Conservation (phyloP, 2,888 invertebrate genomes). For the Scaptomyza flava region DNA sequence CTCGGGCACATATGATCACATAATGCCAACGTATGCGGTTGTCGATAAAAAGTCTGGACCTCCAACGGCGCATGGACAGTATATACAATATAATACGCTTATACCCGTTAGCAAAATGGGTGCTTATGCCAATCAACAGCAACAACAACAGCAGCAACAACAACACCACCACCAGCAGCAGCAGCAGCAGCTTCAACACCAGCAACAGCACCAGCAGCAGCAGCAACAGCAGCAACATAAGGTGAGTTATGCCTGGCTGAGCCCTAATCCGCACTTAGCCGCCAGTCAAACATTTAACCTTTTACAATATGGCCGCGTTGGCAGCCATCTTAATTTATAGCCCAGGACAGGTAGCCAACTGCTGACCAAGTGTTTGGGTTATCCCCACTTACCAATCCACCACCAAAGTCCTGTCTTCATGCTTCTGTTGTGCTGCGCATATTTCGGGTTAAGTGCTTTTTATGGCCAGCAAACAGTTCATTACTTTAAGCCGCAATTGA, state of each 20-base stretch:
- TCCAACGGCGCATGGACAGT: conserved; percentile 78
- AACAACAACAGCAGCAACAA: conserved; percentile 70
- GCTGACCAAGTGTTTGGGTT: conserved; percentile 13
- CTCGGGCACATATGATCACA: conserved; percentile 82
- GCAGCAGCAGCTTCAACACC: conserved; percentile 64
- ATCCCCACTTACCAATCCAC: neutral
- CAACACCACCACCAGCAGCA: conserved; percentile 70
- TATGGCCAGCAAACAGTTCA: conserved; percentile 69
- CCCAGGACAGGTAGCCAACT: conserved; percentile 45
- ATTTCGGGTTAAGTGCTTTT: conserved; percentile 74
- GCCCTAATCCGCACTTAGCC: conserved; percentile 73
- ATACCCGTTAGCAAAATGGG: conserved; percentile 84
- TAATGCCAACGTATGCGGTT: conserved; percentile 83
- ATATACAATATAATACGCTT: conserved; percentile 84
- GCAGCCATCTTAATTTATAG: conserved; percentile 64
- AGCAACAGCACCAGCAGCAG: conserved; percentile 66
- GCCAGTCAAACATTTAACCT: conserved; percentile 73
- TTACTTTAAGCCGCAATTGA: conserved; percentile 62
- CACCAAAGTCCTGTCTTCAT: conserved; percentile 4
- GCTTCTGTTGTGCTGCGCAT: conserved; percentile 46
- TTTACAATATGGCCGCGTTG: conserved; percentile 68
- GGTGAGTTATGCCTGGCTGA: conserved; percentile 68
- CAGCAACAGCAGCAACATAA: conserved; percentile 70
- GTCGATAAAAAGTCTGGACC: conserved; percentile 82
- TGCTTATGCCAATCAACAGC: conserved; percentile 81